These are phyloP conservation scores for Plotosus lineatus DNA, from an alignment of 2,113 vertebrate genomes.

Conservation along the genomic window DNA sequence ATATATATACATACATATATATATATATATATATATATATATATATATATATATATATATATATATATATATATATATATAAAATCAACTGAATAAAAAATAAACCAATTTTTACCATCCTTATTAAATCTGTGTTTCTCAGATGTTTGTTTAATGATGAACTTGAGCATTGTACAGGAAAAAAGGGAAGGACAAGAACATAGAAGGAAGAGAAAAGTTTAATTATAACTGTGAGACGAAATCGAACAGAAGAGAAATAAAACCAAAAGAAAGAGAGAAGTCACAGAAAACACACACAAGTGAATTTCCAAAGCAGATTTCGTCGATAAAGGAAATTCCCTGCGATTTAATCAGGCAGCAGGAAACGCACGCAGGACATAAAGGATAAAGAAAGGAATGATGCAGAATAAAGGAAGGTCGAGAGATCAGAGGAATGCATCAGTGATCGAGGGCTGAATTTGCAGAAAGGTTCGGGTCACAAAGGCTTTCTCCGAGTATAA, in stretches of 20 bases:
- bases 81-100: too few species aligned
- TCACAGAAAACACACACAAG: background rate
- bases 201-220: background rate
- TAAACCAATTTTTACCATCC: too few species aligned
- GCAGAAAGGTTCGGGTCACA: background rate
- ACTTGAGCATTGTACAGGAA: too few species aligned
- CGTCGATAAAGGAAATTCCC: background rate
- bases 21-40: too few species aligned
- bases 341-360: background rate
- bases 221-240: background rate
- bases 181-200: background rate
- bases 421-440: background rate
- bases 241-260: background rate
- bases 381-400: background rate
- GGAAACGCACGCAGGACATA: background rate
- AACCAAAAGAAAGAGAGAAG: background rate
- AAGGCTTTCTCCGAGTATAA: background rate
- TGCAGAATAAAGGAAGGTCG: background rate
- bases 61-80: too few species aligned
- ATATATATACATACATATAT: too few species aligned
- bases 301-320: background rate
- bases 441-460: background rate
- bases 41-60: too few species aligned
- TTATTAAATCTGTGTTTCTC: too few species aligned
- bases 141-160: background rate